Conservation (phyloP, 2,797 vertebrate species). For the Serranus cabrilla region DNA sequence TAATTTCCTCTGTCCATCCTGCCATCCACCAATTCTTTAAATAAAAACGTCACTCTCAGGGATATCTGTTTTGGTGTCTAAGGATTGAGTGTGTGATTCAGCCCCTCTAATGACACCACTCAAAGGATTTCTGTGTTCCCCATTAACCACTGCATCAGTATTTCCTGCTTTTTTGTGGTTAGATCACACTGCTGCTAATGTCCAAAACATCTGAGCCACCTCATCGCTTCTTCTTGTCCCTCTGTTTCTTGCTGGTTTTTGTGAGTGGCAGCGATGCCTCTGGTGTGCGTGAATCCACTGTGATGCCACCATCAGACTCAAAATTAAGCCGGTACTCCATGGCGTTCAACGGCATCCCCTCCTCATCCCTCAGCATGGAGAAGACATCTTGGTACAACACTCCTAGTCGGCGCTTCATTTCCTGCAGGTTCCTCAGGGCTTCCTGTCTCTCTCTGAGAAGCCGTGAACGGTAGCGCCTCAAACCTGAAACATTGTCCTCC, state of each 20-base stretch:
- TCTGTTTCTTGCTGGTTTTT: conserved; percentile 88
- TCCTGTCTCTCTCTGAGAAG: conserved; percentile 93
- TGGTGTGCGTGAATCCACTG: conserved; percentile 82
- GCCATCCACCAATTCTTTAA: neutral
- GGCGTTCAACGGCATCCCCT: conserved; percentile 89
- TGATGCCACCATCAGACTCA: conserved; percentile 83
- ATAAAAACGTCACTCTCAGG: neutral
- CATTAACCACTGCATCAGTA: neutral
- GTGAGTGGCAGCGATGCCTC: conserved; percentile 67
- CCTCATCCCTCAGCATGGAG: conserved; percentile 89
- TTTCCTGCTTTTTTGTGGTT: conserved; percentile 9
- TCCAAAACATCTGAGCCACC: neutral
- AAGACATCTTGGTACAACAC: conserved; percentile 92
- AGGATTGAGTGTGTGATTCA: neutral
- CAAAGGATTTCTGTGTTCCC: conserved; percentile 12
- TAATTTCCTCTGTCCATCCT: neutral
- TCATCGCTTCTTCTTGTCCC: conserved; percentile 90
- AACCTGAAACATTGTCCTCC: conserved; percentile 88
- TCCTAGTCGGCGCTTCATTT: conserved; percentile 91
- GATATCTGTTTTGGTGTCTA: conserved; percentile 4
- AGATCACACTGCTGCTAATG: neutral
- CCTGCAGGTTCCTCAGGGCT: conserved; percentile 88
- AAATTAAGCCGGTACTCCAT: conserved; percentile 88
- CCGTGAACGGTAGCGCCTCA: conserved; percentile 87
- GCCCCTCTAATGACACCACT: neutral